Conservation (phyloP, 2,113 vertebrate genomes). For the Centropristis striata region DNA sequence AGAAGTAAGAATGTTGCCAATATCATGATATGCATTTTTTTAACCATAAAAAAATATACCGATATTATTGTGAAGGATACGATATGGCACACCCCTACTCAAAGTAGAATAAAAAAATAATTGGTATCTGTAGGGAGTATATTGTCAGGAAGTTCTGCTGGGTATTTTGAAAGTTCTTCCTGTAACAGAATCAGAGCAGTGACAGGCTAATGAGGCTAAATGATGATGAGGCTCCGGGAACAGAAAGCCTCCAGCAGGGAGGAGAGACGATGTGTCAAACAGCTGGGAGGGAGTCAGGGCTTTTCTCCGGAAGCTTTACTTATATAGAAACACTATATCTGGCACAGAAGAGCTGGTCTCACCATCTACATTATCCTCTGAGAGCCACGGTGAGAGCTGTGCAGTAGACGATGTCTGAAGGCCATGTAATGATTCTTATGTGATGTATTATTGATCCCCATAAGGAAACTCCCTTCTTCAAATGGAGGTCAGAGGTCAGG, state of each 20-base stretch:
- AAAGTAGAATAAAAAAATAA: neutral
- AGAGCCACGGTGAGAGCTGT: neutral
- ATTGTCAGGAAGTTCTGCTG: constrained; percentile 8
- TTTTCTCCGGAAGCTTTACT: constrained; percentile 38
- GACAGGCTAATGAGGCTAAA: constrained; percentile 83
- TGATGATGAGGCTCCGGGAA: constrained; percentile 76
- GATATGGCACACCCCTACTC: too few relatives aligned
- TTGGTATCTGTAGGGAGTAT: neutral
- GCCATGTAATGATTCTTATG: constrained; percentile 27
- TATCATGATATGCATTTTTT: too few relatives aligned
- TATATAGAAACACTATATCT: constrained; percentile 53
- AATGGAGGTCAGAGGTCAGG: constrained; percentile 38
- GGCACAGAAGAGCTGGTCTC: constrained; percentile 16
- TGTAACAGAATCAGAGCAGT: constrained; percentile 78
- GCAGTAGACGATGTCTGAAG: neutral
- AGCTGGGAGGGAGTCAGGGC: constrained; percentile 36
- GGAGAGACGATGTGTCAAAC: constrained; percentile 61
- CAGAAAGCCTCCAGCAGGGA: constrained; percentile 44
- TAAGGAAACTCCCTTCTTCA: constrained; percentile 20
- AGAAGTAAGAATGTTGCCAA: too few relatives aligned
- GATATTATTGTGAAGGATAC: too few relatives aligned
- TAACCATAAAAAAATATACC: too few relatives aligned
- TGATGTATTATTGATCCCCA: constrained; percentile 21
- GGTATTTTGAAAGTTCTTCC: constrained; percentile 75
- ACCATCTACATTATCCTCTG: neutral